These are phyloP conservation scores for Drosophila pruinosa DNA, from an alignment of 1,140 invertebrate genomes.

Conservation along the genomic window DNA sequence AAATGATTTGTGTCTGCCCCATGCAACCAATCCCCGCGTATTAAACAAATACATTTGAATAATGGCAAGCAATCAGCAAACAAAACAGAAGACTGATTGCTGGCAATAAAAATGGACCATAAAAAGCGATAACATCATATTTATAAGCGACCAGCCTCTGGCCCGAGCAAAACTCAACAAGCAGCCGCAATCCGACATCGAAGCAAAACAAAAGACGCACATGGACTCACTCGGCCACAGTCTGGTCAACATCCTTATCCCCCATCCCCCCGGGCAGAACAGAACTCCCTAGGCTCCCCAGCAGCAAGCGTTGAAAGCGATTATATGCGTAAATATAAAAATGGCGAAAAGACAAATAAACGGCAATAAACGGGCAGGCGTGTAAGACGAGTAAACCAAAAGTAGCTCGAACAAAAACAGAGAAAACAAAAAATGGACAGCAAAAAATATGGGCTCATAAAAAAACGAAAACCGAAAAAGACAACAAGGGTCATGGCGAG, in stretches of 20 bases:
- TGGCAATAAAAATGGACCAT: conserved; percentile 79
- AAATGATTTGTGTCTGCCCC: conserved; percentile 74
- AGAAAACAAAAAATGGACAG: conserved; percentile 41
- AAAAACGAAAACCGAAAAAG: conserved; percentile 55
- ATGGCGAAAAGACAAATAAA: conserved; percentile 81
- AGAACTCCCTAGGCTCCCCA: conserved; percentile 35
- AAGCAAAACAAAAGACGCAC: conserved; percentile 41
- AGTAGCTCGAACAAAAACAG: conserved; percentile 13
- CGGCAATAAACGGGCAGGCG: conserved; percentile 69
- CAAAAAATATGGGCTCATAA: conserved; percentile 70
- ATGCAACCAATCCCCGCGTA: conserved; percentile 52
- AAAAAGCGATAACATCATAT: conserved; percentile 82
- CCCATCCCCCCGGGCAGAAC: neutral
- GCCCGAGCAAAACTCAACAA: conserved; percentile 40
- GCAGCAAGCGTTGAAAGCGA: conserved; percentile 76
- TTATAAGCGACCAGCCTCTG: conserved; percentile 51
- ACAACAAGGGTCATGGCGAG: conserved; percentile 34
- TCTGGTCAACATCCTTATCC: conserved; percentile 5
- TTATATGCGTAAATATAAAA: conserved; percentile 82
- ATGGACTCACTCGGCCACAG: conserved; percentile 10
- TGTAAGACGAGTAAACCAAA: conserved; percentile 43
- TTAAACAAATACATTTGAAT: conserved; percentile 82
- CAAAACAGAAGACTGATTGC: conserved; percentile 80
- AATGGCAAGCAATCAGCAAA: conserved; percentile 76
- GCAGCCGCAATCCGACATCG: conserved; percentile 14